Conservation (phyloP, 2,888 invertebrate genomes). For the Hecatera dysodea region DNA sequence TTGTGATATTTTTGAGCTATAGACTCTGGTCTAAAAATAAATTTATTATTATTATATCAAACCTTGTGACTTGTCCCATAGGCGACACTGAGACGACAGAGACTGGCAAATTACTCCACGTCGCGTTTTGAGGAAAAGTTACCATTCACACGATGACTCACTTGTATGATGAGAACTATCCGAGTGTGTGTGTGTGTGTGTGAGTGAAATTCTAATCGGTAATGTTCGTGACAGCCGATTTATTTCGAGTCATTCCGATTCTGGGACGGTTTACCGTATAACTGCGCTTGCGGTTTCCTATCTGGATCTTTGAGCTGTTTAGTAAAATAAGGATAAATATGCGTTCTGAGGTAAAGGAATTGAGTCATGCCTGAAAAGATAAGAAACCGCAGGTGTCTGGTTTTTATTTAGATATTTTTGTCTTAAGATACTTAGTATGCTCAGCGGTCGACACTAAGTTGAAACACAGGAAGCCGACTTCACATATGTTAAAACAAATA, state of each 20-base stretch:
- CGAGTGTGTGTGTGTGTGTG: conserved; percentile 46
- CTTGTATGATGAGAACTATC: conserved; percentile 47
- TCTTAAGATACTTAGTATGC: conserved; percentile 2
- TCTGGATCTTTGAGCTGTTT: conserved; percentile 52
- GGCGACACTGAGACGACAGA: conserved; percentile 3
- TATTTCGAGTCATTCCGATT: conserved; percentile 57
- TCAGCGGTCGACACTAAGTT: neutral
- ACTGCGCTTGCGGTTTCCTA: conserved; percentile 41
- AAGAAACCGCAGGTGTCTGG: conserved; percentile 26
- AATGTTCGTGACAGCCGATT: conserved; percentile 64
- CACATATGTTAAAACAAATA: neutral
- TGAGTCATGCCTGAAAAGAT: conserved; percentile 17
- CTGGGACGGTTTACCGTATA: conserved; percentile 60
- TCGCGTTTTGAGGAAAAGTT: conserved; percentile 74
- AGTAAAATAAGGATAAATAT: conserved; percentile 26
- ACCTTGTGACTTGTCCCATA: conserved; percentile 37
- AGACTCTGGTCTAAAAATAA: too few relatives aligned
- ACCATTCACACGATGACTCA: conserved; percentile 81
- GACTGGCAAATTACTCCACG: conserved; percentile 75
- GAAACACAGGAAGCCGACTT: neutral
- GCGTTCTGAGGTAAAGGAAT: conserved; percentile 19
- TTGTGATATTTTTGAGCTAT: too few relatives aligned
- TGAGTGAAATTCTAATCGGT: conserved; percentile 69
- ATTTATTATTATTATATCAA: neutral
- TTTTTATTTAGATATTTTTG: conserved; percentile 4